phyloP scores from a whole-genome alignment of 2,113 vertebrate species.

The Hirundichthys speculiger region DNA sequence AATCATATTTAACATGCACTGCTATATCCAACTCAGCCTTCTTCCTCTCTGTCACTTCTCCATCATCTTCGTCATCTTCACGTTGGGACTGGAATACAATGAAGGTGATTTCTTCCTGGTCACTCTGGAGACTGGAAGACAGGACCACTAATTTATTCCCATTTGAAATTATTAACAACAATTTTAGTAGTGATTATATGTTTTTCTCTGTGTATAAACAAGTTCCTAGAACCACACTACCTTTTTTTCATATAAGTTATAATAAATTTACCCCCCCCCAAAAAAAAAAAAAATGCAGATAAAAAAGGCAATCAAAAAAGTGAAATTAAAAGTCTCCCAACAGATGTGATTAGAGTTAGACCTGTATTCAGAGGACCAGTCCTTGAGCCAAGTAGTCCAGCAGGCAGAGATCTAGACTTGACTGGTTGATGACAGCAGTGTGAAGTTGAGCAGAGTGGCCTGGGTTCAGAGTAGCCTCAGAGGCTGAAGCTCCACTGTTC shows the following conservation, averaged over 20 bases:
- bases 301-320: neutral
- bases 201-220: no score
- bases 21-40: conserved; percentile 91
- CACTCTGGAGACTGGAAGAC: conserved; percentile 72
- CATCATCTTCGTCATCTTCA: conserved; percentile 70
- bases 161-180: neutral
- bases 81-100: conserved; percentile 85
- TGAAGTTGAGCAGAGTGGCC: conserved; percentile 92
- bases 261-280: no score
- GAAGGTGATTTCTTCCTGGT: conserved; percentile 91
- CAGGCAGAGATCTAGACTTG: conserved; percentile 85
- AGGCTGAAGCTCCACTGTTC: conserved; percentile 75
- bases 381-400: conserved; percentile 90
- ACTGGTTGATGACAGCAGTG: conserved; percentile 87
- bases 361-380: conserved; percentile 89
- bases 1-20: conserved; percentile 87
- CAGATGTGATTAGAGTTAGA: conserved; percentile 10
- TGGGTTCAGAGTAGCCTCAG: conserved; percentile 77
- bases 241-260: no score
- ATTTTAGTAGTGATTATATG: neutral
- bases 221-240: no score
- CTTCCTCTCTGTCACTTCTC: conserved; percentile 40
- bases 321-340: neutral
- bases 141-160: neutral
- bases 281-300: no score